Evolutionary conservation across 2,888 invertebrate genomes (phyloP).

Genomic region (Notodonta dromedarius): DNA sequence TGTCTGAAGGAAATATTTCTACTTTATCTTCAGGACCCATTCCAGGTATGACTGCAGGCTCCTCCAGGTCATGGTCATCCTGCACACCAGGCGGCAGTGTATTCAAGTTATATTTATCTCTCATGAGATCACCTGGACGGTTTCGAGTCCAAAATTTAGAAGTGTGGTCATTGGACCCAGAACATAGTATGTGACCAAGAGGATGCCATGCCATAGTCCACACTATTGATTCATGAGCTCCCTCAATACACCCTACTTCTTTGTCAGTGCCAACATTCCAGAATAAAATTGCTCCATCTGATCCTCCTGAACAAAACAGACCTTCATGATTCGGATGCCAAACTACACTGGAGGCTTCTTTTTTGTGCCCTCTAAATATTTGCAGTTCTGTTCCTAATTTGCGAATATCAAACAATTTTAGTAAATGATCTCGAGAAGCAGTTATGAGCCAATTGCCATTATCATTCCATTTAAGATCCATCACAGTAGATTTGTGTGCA

Average conservation of each 20-base stretch:
- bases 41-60: slow-evolving; percentile 94
- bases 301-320: slow-evolving; percentile 98
- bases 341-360: slow-evolving; percentile 97
- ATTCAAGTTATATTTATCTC: slow-evolving; percentile 98
- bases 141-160: slow-evolving; percentile 99
- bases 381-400: slow-evolving; percentile 98
- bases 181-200: slow-evolving; percentile 98
- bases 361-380: slow-evolving; percentile 99
- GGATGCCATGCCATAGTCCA: slow-evolving; percentile 99
- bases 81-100: slow-evolving; percentile 92
- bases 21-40: slow-evolving; percentile 99
- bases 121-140: slow-evolving; percentile 98
- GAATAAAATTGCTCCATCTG: slow-evolving; percentile 99
- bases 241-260: slow-evolving; percentile 98
- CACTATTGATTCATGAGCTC: slow-evolving; percentile 99
- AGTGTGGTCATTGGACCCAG: slow-evolving; percentile 99
- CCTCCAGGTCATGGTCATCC: slow-evolving; percentile 85
- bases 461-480: slow-evolving; percentile 99
- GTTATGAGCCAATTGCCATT: slow-evolving; percentile 99
- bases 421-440: slow-evolving; percentile 98
- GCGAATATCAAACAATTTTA: slow-evolving; percentile 98
- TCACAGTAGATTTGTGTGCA: slow-evolving; percentile 99
- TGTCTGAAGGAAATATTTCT: slow-evolving; percentile 86
- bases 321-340: slow-evolving; percentile 99
- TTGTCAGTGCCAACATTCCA: slow-evolving; percentile 99